Evolutionary conservation across 2,113 vertebrate genomes (phyloP).

Genomic region (Ascaphus truei): DNA sequence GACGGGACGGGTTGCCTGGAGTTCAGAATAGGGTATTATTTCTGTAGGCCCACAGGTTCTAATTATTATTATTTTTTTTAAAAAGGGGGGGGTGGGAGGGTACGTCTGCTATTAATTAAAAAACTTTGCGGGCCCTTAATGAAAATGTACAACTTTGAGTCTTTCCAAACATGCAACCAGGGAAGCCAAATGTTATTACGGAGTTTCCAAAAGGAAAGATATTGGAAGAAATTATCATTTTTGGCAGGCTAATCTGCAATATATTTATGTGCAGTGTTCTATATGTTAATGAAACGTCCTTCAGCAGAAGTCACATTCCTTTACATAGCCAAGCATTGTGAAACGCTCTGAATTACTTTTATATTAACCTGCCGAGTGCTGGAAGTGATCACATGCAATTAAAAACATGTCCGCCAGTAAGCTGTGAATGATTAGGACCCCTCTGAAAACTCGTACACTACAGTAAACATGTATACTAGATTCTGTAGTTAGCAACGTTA

Average conservation of each 20-base stretch:
- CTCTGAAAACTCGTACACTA: no score
- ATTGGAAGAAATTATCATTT: slow-evolving; percentile 34
- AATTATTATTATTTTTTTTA: no score
- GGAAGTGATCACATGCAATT: background rate
- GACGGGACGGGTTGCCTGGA: no score
- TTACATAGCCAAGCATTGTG: slow-evolving; percentile 8
- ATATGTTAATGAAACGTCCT: slow-evolving; percentile 33
- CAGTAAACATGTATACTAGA: no score
- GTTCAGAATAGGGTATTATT: no score
- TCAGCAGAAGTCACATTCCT: slow-evolving; percentile 29
- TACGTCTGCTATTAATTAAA: no score
- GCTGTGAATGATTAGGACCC: no score
- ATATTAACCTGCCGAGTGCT: slow-evolving; percentile 17
- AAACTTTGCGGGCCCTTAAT: slow-evolving; percentile 23
- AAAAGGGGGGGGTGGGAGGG: no score
- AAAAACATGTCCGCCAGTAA: background rate
- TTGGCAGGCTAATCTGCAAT: slow-evolving; percentile 34
- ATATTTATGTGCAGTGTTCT: slow-evolving; percentile 32
- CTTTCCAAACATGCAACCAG: slow-evolving; percentile 19
- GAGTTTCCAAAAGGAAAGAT: slow-evolving; percentile 36
- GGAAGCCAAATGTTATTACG: slow-evolving; percentile 31
- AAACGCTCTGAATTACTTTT: slow-evolving; percentile 19
- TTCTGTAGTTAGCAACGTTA: no score
- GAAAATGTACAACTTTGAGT: slow-evolving; percentile 30
- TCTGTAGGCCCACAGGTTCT: no score